Percentiles rank a stretch among this genome's conserved stretches.
phyloP scores from a whole-genome alignment of 2,888 invertebrate genomes.

The Agrotis puta region DNA sequence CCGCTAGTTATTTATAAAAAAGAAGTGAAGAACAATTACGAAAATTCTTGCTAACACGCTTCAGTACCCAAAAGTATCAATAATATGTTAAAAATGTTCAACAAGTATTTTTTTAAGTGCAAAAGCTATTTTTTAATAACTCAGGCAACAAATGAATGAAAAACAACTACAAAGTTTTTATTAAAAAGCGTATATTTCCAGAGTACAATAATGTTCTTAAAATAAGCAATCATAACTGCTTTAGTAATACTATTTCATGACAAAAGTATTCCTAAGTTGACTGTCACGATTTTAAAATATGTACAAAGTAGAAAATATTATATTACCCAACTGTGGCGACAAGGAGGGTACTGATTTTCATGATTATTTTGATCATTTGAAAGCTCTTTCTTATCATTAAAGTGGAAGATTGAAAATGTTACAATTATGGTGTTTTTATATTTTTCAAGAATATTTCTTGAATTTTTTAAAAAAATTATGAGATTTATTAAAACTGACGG shows the following conservation, averaged over 20 bases:
- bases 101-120: too few relatives aligned
- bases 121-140: too few relatives aligned
- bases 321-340: not conserved
- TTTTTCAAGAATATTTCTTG: not conserved
- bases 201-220: slow-evolving; percentile 57
- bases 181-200: slow-evolving; percentile 64
- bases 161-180: not conserved
- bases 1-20: too few relatives aligned
- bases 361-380: slow-evolving; percentile 1
- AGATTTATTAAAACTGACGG: not conserved
- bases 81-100: too few relatives aligned
- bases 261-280: slow-evolving; percentile 3
- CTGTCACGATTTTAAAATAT: slow-evolving; percentile 12
- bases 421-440: not conserved
- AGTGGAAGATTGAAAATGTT: not conserved
- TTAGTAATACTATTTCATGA: slow-evolving; percentile 56
- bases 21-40: too few relatives aligned
- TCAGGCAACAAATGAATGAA: too few relatives aligned
- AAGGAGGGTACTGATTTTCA: not conserved
- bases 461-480: not conserved
- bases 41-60: too few relatives aligned
- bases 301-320: not conserved
- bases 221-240: slow-evolving; percentile 39
- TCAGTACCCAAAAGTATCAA: too few relatives aligned
- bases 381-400: not conserved